A percentile compares a stretch with the other conserved stretches of the same genome.
phyloP scores from a whole-genome alignment of 2,888 invertebrate species.

The Acholoe squamosa region DNA sequence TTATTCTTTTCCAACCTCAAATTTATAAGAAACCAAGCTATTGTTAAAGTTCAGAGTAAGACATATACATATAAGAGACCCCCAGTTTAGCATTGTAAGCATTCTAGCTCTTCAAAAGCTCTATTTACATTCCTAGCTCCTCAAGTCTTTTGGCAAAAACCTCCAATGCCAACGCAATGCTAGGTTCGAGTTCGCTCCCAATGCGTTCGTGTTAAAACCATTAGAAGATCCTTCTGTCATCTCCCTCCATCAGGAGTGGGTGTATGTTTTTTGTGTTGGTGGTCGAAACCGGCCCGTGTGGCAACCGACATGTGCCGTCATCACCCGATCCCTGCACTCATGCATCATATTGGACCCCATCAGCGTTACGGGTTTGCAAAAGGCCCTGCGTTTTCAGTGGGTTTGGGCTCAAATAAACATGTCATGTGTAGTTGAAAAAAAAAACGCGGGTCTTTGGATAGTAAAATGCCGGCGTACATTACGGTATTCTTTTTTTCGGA shows the following conservation, averaged over 20 bases:
- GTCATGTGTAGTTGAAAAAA: no score
- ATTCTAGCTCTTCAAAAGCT: constrained; percentile 9
- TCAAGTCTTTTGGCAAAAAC: not conserved
- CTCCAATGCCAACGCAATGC: not conserved
- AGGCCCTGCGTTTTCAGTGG: no score
- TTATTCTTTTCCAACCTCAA: not conserved
- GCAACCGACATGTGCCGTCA: not conserved
- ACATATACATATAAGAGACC: no score
- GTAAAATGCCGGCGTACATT: no score
- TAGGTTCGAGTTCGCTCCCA: not conserved
- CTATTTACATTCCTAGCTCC: not conserved
- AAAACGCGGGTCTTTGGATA: no score
- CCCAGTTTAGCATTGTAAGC: not conserved
- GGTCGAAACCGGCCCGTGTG: not conserved
- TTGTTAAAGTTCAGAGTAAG: not conserved
- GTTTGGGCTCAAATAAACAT: no score
- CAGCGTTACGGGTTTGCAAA: no score
- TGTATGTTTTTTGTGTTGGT: constrained; percentile 9
- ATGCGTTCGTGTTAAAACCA: constrained; percentile 50
- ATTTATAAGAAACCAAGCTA: not conserved
- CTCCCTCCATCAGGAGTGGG: not conserved
- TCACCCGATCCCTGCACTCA: not conserved
- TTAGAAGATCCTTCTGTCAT: constrained; percentile 44
- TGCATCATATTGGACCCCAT: no score
- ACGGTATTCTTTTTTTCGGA: no score